Conservation (phyloP, 2,113 vertebrate species). For the Rhabdomys dilectus region DNA sequence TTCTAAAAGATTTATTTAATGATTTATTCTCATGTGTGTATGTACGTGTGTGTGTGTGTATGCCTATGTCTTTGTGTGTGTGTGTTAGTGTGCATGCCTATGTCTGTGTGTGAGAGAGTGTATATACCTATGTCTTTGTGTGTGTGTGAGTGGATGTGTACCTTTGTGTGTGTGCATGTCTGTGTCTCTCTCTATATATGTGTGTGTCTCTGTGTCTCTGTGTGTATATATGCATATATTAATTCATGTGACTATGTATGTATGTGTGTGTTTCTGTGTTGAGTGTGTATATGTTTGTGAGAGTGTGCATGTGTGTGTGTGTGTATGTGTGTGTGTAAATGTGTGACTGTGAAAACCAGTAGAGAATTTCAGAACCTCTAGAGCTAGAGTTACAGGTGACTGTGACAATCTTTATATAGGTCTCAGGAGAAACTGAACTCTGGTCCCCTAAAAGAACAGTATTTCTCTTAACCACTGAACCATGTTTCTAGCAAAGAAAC, state of each 20-base stretch:
- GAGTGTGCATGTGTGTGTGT: background rate
- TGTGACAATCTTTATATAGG: background rate
- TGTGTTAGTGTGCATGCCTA: too few species aligned
- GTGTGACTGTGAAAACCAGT: background rate
- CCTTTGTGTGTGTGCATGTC: background rate
- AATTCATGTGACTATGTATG: background rate
- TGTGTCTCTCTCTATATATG: background rate
- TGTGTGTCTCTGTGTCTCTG: background rate
- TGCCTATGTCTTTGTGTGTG: background rate
- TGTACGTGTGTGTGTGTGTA: background rate
- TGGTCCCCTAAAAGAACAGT: background rate
- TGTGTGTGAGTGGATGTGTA: background rate
- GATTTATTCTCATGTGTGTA: background rate
- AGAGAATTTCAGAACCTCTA: background rate
- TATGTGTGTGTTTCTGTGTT: background rate
- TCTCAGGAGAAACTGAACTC: background rate
- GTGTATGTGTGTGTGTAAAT: background rate
- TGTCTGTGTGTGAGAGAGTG: background rate
- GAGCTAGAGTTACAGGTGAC: background rate
- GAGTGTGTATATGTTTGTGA: background rate
- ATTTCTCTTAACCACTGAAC: background rate
- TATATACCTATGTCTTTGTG: background rate
- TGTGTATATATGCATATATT: background rate
- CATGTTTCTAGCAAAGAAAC: background rate
- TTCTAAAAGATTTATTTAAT: background rate